Evolutionary conservation across 2,888 invertebrate genomes (phyloP), one percentile per base, ranked within the genome.

Genomic region (Agrochola macilenta): DNA sequence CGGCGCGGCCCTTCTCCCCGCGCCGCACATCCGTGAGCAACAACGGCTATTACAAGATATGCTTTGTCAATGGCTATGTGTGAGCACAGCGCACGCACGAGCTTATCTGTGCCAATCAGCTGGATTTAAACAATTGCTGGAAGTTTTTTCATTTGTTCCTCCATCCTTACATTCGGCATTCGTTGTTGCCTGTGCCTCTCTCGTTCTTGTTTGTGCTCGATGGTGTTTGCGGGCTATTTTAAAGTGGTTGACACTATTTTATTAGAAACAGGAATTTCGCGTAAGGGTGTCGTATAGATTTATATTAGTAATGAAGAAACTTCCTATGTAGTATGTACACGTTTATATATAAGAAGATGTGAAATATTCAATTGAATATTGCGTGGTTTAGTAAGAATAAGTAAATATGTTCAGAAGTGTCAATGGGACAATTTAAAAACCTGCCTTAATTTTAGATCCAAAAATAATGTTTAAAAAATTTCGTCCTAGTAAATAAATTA

Each of bases 1-100:
- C 89, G 66, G 90, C 94, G 64, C 96, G 97, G 81, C 97, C 97
- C 8, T 95, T 97, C 90, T 97, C 97, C 7, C 97, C 97, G 69
- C 96, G 97, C 75, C 96, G 97, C 90, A 95, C 97, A 88, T 97
- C 97, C 93, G 97, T 97, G 96, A 96, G 96, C 96, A 96, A 94
- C 94, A 93, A 95, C 93, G 96, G 96, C 92, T 97, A 97, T 96
- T 97, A 97, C 96, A 96, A 97, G 95, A 97, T 97, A 90, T 97
- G 97, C 97, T 97, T 97, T 97, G 96, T 97, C 94, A 97, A 97
- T 96, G 97, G 96, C 96, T 96, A 95, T 94, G 95, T 96, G 92
- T 97, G 94, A 96, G 91, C 92, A 91, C 91, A 86, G 89, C 88
- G 90, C 91, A 92, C 91, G 83, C 90, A 89, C 92, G 90, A 85